Evolutionary conservation across 2,797 vertebrate species (phyloP).

Genomic region (Gephyroberyx darwinii): DNA sequence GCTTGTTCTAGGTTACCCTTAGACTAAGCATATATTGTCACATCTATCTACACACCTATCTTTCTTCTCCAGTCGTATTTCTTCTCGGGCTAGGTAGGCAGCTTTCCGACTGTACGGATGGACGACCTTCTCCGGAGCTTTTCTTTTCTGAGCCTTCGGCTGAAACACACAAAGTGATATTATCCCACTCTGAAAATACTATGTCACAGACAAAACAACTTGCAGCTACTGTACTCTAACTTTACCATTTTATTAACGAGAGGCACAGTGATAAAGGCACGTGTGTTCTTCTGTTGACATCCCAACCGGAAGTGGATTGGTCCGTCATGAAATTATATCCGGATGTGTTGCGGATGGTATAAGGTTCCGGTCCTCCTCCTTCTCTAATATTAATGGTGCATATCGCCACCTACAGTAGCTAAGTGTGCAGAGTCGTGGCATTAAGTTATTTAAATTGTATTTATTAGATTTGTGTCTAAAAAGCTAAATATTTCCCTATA

Average conservation of each 20-base stretch:
- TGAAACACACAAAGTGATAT: slow-evolving; percentile 65
- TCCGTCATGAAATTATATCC: slow-evolving; percentile 45
- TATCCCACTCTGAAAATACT: too few species aligned
- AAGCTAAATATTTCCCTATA: too few species aligned
- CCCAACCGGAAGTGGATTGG: slow-evolving; percentile 44
- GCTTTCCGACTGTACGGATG: slow-evolving; percentile 97
- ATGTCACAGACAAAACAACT: neutral
- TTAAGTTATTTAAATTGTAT: too few species aligned
- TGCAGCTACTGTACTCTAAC: neutral
- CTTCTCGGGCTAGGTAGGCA: slow-evolving; percentile 87
- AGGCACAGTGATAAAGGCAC: neutral
- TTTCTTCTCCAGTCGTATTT: slow-evolving; percentile 87
- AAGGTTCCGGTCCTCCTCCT: slow-evolving; percentile 12
- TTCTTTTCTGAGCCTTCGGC: slow-evolving; percentile 88
- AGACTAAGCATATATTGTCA: too few species aligned
- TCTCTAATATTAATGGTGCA: too few species aligned
- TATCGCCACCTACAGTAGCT: too few species aligned
- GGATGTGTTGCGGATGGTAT: neutral
- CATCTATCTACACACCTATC: slow-evolving; percentile 80
- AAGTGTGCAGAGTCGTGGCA: too few species aligned
- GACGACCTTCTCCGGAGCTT: slow-evolving; percentile 84
- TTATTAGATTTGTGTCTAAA: too few species aligned
- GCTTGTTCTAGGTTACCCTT: too few species aligned
- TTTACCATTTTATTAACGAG: slow-evolving; percentile 61
- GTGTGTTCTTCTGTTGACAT: slow-evolving; percentile 64